These are phyloP conservation scores for Standfussiana lucernea DNA, from an alignment of 2,888 invertebrate species.

Conservation along the genomic window DNA sequence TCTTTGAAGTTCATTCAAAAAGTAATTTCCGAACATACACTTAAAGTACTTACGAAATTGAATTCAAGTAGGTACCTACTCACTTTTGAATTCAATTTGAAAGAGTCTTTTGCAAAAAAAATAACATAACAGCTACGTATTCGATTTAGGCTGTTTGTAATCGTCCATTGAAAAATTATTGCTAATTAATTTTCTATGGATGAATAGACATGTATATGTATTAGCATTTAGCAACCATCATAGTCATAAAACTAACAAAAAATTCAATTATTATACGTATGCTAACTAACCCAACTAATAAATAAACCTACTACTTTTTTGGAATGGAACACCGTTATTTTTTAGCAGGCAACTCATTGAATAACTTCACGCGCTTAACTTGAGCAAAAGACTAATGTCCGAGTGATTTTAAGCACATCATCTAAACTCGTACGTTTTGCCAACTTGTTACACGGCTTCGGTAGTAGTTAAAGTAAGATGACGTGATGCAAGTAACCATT, in stretches of 20 bases:
- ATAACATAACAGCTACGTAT: neutral
- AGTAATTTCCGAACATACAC: neutral
- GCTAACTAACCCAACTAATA: slow-evolving; percentile 1
- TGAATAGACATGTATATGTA: neutral
- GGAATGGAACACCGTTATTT: neutral
- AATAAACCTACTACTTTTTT: neutral
- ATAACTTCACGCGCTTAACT: neutral
- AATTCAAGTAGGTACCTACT: neutral
- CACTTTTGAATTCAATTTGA: slow-evolving; percentile 3
- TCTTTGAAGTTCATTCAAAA: slow-evolving; percentile 1
- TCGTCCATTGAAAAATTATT: slow-evolving; percentile 1
- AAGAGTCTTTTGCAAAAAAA: slow-evolving; percentile 9
- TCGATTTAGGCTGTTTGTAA: slow-evolving; percentile 10
- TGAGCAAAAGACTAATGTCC: neutral
- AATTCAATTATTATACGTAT: slow-evolving; percentile 22
- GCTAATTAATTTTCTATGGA: neutral
- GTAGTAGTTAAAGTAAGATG: slow-evolving; percentile 15
- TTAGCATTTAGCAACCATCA: neutral
- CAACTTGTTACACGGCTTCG: slow-evolving; percentile 51
- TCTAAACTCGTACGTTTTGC: slow-evolving; percentile 27
- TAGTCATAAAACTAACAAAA: neutral
- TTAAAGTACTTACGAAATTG: neutral
- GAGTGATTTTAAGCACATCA: neutral
- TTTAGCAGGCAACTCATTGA: neutral
- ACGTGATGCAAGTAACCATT: slow-evolving; percentile 56